Evolutionary conservation across 2,888 invertebrate genomes (phyloP).

Genomic region (Miltochrista miniata): DNA sequence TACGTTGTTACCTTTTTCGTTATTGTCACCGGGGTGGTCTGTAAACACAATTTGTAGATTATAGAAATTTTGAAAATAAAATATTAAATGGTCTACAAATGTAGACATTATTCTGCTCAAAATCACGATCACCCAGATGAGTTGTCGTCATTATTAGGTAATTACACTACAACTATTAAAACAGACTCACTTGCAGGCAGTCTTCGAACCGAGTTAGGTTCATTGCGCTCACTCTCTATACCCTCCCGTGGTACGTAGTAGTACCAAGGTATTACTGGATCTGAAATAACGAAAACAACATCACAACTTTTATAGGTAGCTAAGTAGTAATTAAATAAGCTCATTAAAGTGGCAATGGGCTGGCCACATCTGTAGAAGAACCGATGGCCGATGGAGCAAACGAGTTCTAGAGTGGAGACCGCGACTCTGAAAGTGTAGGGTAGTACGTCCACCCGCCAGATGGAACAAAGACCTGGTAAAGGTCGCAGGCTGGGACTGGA

Average conservation of each 20-base stretch:
- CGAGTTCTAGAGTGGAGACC: too few species aligned
- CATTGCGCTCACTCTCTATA: constrained; percentile 87
- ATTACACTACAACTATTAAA: neutral
- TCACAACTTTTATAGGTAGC: too few species aligned
- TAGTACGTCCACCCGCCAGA: too few species aligned
- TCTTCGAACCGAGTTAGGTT: constrained; percentile 87
- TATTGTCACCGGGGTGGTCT: constrained; percentile 71
- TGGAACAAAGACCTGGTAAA: too few species aligned
- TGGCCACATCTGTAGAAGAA: too few species aligned
- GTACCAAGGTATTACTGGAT: constrained; percentile 97
- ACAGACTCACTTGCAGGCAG: constrained; percentile 84
- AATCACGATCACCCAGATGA: constrained; percentile 8
- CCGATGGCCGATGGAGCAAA: too few species aligned
- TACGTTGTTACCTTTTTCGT: constrained; percentile 69
- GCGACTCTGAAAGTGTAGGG: too few species aligned
- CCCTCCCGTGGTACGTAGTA: constrained; percentile 91
- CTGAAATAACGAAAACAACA: constrained; percentile 68
- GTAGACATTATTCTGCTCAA: neutral
- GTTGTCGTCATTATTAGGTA: neutral
- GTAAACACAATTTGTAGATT: constrained; percentile 48
- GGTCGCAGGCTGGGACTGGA: too few species aligned
- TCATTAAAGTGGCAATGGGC: too few species aligned
- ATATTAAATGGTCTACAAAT: too few species aligned
- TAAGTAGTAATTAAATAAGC: too few species aligned
- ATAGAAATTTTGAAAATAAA: constrained; percentile 4